Base-by-base conservation (phyloP, 2,888 invertebrate genomes). In the Pseudococcus viburni region DNA sequence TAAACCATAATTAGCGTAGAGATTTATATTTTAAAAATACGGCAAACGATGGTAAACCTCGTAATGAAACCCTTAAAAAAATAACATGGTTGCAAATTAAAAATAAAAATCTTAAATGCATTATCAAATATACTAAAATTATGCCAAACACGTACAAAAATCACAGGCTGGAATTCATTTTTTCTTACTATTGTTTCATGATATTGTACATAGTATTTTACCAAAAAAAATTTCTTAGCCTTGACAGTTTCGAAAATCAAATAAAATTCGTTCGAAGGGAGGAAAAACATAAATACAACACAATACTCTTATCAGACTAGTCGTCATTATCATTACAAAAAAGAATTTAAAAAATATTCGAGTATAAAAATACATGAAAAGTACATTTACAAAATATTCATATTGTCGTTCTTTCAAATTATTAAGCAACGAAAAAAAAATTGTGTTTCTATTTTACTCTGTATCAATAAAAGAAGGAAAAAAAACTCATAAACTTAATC, bases 301-400 rank as follows among this genome's bases (percentile, higher is more conserved):
- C 80, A 83, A 83, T 83, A 83, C 19, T 46, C 80, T 83, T 83
- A 83, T 83, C 46, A 83, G 80, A 83, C 80, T 83, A 83, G 80
- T 83, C 80, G 80, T 83, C 46, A 83, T 46, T 83, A 83, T 46
- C 26, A 83, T 12, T 46, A 22, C 11, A 83, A 83, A 83, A 77
- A 83, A 83, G 80, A 83, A 83, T 42, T 46, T 83, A 83, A 33
- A 83, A 83, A 83, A 83, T 46, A 83, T 83, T 46, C 42, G 80
- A 83, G 80, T 83, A 83, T 83, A 83, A 83, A 83, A 83, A 83
- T 83, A 83, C 80, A 83, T 46, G 80, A 83, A 83, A 83, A 83
- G 26, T n/a, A 83, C 39, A 83, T 46, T 83, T 83, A 83, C 80
- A 83, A 83, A 83, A 83, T 42, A 83, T 83, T 83, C 33, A 83